Percentiles rank a stretch among this genome's conserved stretches.
Conservation (phyloP, 1,140 invertebrate species). For the Gonioctena quinquepunctata region DNA sequence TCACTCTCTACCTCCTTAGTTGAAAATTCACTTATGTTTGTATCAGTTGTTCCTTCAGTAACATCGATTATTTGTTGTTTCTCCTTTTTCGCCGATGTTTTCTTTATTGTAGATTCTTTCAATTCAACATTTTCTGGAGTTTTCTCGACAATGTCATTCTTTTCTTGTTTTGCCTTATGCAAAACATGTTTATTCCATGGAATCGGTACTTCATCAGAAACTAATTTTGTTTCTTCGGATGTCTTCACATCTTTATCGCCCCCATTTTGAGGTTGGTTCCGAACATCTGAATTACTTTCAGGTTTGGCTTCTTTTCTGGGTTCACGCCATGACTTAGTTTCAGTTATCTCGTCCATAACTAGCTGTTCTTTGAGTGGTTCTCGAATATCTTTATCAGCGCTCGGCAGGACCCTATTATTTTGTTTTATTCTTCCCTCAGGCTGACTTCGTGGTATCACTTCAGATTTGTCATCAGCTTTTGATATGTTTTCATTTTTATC, state of each 20-base stretch:
- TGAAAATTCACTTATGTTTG: no score
- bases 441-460: slow-evolving; percentile 17
- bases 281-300: no score
- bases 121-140: slow-evolving; percentile 12
- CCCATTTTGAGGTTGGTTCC: background rate
- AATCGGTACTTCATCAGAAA: slow-evolving; percentile 26
- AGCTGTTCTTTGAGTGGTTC: no score
- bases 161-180: slow-evolving; percentile 50
- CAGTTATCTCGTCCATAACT: no score
- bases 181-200: slow-evolving; percentile 56
- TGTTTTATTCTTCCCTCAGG: background rate
- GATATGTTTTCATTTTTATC: background rate
- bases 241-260: background rate
- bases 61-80: slow-evolving; percentile 16
- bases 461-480: background rate
- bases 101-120: slow-evolving; percentile 8
- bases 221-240: background rate
- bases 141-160: slow-evolving; percentile 40
- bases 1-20: no score
- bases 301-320: no score
- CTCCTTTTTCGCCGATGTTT: slow-evolving; percentile 14
- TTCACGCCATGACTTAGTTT: slow-evolving; percentile 37
- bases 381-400: no score
- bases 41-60: no score
- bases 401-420: no score